Base-by-base conservation (phyloP, 2,113 vertebrate species). In the Mesitornis unicolor region DNA sequence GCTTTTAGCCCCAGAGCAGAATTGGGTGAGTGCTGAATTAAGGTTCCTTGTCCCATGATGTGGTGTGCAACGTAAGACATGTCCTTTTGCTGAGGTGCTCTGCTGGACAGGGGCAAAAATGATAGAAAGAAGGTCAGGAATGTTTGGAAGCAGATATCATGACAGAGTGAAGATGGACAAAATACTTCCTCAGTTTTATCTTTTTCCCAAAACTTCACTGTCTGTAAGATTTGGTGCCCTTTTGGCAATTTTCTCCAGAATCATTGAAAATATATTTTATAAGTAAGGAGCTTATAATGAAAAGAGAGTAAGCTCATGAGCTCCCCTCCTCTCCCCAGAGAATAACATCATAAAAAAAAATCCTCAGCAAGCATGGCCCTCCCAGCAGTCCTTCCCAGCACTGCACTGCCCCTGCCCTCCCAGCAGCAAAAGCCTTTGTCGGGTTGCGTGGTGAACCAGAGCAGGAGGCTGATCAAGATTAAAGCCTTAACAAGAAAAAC, bases 221-320 rank as follows among this genome's bases (percentile, higher is more conserved):
- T 95, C 97, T 84, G 90, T 91, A 57, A 96, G 80, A 36, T 89
- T 85, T 54, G 87, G 18, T 14, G 61, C 42, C 56, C 92, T 96
- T 85, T 78, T 87, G 0, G 79, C 59, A 17, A 70, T 78, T 83
- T 97, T 81, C n/a, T 93, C 95, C 96, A 96, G 81, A 51, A 21
- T 56, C 13, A 38, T 5, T 79, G 5, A 40, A 92, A 96, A 78
- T 10, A 51, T 36, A 13, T 84, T 83, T 90, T 71, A 48, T 19
- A 53, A 6, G 28, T 24, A 87, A 83, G 33, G 29, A 64, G 35
- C 31, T 24, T 68, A 29, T 53, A 60, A 51, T 31, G 57, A 50
- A 80, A 76, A 51, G 57, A 29, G 38, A 73, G 40, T 11, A 38
- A 63, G 63, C 57, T 36, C 16, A 4, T 2, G 4, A 71, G 5